Conservation (phyloP, 2,888 invertebrate species). For the Sicus ferrugineus region DNA sequence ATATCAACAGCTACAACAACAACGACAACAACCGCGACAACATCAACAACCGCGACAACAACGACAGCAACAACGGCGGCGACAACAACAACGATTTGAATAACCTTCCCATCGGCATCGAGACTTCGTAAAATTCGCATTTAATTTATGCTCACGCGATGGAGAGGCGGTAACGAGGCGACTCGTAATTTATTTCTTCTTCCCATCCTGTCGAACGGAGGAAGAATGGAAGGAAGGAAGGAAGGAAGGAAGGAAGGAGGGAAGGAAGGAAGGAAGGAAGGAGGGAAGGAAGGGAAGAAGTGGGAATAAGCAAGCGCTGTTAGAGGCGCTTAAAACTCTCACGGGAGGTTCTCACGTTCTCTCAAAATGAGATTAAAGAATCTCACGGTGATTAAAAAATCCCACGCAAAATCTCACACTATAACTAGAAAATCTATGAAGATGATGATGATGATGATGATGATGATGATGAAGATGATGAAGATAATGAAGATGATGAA, state of each 20-base stretch:
- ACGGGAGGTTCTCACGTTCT: too few species aligned
- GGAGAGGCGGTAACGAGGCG: background rate
- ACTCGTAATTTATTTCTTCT: background rate
- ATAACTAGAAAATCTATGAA: background rate
- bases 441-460: background rate
- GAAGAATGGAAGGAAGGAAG: background rate
- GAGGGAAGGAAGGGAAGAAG: background rate
- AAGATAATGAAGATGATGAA: too few species aligned
- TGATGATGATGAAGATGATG: too few species aligned
- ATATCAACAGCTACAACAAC: conserved; percentile 5
- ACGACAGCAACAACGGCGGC: background rate
- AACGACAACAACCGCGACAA: background rate
- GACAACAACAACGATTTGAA: background rate
- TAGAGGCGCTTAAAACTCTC: background rate
- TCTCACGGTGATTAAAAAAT: too few species aligned
- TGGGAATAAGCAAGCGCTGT: too few species aligned
- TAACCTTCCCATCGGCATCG: conserved; percentile 25
- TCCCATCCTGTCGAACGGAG: background rate
- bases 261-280: background rate
- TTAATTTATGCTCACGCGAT: background rate
- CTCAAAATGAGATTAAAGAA: too few species aligned
- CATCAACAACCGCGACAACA: background rate
- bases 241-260: background rate
- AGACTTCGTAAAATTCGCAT: background rate
- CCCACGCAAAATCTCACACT: too few species aligned